Conservation (phyloP, 2,797 vertebrate genomes). For the Sebastes diaconus region DNA sequence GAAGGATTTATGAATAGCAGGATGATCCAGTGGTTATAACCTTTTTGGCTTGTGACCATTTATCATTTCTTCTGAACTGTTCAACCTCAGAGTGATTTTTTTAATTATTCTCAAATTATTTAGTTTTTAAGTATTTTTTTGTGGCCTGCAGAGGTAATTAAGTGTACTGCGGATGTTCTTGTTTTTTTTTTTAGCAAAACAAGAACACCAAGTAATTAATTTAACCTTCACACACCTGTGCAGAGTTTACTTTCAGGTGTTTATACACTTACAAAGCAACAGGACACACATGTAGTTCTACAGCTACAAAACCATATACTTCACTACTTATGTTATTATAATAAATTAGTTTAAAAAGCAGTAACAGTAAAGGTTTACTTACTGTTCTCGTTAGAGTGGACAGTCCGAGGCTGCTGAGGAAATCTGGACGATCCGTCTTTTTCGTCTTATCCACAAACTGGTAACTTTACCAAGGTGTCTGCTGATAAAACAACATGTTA, state of each 20-base stretch:
- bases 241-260: neutral
- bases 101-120: neutral
- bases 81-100: neutral
- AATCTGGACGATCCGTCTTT: neutral
- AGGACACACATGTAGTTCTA: neutral
- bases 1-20: neutral
- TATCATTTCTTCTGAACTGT: neutral
- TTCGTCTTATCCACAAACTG: conserved; percentile 20
- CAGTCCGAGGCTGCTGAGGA: conserved; percentile 14
- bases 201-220: neutral
- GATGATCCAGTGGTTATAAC: neutral
- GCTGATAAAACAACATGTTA: neutral
- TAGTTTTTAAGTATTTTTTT: neutral
- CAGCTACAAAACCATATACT: neutral
- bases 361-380: neutral
- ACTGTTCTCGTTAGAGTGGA: conserved; percentile 30
- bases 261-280: neutral
- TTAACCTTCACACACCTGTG: conserved; percentile 49
- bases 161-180: too few species aligned
- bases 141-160: neutral
- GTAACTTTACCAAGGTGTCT: neutral
- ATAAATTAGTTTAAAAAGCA: neutral
- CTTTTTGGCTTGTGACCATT: neutral
- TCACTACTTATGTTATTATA: rapidly evolving
- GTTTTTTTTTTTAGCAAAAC: too few species aligned